Base-by-base conservation (phyloP, 2,888 invertebrate species). In the Rotaria macrura region DNA sequence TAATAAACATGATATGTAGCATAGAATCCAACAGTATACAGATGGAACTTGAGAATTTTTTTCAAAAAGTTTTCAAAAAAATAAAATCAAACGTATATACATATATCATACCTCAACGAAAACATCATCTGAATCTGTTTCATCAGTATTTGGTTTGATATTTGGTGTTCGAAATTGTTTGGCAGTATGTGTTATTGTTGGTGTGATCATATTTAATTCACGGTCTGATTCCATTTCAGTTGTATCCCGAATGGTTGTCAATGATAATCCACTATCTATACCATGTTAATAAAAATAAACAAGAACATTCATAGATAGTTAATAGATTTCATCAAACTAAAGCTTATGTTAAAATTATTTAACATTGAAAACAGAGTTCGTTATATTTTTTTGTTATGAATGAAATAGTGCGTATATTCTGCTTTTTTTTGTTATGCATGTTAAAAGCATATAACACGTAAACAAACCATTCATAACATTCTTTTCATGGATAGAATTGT, bases 51-150 rank as follows among this genome's bases (percentile, higher is more conserved):
- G 14, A 17, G 14, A 17, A 49, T 49, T 12, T 49, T 17, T 14
- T 49, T 49, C 49, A 17, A 49, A 49, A 14, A 17, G 17, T 49
- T 49, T 49, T 14, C 49, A 49, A 49, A 49, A 49, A 17, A 49
- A 49, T 3, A 17, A 4, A 17, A 12, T 14, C 23, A 54, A 54
- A 25, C 10, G 2, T 5, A 20, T 34, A 65, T 17, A 12, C 12
- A 7, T 47, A 9, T 47, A 1, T 4, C 20, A 1, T 79, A 79
- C 79, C 25, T 79, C 43, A 43, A 14, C 43, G 43, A 79, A 79
- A 43, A 79, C 79, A 25, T 79, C 79, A 79, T 79, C 79, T 7
- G 79, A 79, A 79, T 79, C 79, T n/a, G 79, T 43, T n/a, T 43
- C 40, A 43, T 43, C 43, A 25, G 5, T n/a, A 25, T 25, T 40